Conservation (phyloP, 2,797 vertebrate genomes). For the Florisuga fusca region DNA sequence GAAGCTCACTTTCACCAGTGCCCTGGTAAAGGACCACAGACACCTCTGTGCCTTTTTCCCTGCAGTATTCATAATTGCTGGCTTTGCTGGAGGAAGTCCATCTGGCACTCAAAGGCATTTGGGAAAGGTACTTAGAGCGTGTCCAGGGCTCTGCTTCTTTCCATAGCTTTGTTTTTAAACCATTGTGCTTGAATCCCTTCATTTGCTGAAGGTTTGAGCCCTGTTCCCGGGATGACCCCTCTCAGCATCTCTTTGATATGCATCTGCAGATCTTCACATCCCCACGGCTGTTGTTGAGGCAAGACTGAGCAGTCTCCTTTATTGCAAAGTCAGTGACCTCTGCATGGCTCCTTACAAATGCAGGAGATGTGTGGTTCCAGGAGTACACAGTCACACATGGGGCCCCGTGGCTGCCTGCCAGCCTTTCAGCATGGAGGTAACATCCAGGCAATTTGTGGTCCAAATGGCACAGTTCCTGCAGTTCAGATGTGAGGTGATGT, state of each 20-base stretch:
- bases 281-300: not conserved
- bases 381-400: not conserved
- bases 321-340: not conserved
- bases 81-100: constrained; percentile 49
- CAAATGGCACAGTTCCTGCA: fast-evolving
- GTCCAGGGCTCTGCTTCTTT: constrained; percentile 47
- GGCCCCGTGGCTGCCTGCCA: not conserved
- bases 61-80: not conserved
- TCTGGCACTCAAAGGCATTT: not conserved
- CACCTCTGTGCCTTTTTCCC: constrained; percentile 52
- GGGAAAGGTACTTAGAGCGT: not conserved
- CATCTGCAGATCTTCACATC: constrained; percentile 41
- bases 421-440: not conserved
- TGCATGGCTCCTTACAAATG: not conserved
- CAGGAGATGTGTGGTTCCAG: not conserved
- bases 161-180: constrained; percentile 42
- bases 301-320: not conserved
- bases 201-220: not conserved
- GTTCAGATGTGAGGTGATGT: not conserved
- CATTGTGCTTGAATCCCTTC: not conserved
- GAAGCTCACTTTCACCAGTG: not conserved
- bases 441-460: not conserved
- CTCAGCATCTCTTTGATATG: not conserved
- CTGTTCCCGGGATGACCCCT: constrained; percentile 16
- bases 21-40: not conserved